Evolutionary conservation across 2,888 invertebrate genomes (phyloP), one percentile per base, ranked within the genome.

Genomic region (Piscicola geometra): DNA sequence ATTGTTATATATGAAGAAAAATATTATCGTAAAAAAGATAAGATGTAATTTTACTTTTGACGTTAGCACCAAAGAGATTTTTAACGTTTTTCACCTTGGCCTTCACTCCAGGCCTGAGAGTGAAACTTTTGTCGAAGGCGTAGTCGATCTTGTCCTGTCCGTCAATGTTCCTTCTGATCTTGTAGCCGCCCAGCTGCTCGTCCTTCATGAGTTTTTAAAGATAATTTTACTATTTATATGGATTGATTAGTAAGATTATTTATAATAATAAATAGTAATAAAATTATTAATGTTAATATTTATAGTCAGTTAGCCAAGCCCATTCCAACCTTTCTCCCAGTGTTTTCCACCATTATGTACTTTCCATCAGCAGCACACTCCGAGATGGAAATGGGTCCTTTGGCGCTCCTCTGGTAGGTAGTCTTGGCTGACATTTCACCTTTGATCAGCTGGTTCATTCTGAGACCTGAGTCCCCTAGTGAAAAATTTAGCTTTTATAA

Each of bases 361-460:
- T 86, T 86, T 73, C 87, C 87, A 76, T 87, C 86, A 3, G 86
- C 85, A 75, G 83, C 82, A 72, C 86, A 86, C 80, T 88, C 87
- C 56, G 84, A 78, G 78, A 87, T 86, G 75, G 85, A 83, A 41
- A 87, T 83, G 35, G 86, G 86, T 47, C 87, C 87, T 80, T 86
- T 87, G 76, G 87, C 87, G 50, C 85, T 86, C 76, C 87, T 82
- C 81, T 87, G 87, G 85, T 87, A 88, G 18, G 88, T 87, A 0
- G 88, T 88, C 81, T 87, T 87, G 56, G 87, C 87, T 12, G 86
- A 86, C 76, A 86, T 86, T 79, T 87, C 87, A 1, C 87, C 85
- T 70, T 84, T 81, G 82, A 84, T 83, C 81, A 84, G 83, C 78
- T 82, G 76, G 73, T 76, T 78, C 67, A 78, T 79, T 69, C 77